Percentiles rank a stretch among this genome's conserved stretches.
Conservation (phyloP, 2,888 invertebrate species). For the Crematogaster levior region DNA sequence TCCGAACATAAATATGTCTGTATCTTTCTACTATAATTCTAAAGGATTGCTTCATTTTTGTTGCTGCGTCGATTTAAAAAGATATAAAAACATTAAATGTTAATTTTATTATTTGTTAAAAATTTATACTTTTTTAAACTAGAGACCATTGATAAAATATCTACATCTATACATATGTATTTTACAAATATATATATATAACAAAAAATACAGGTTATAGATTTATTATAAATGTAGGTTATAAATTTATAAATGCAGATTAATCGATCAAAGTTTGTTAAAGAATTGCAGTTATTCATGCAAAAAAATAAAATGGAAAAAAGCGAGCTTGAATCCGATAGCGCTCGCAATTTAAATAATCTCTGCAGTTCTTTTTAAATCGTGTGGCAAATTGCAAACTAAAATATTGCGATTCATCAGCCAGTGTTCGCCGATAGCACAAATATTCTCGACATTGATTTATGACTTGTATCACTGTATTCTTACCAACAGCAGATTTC, state of each 20-base stretch:
- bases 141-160: not conserved
- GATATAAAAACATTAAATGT: not conserved
- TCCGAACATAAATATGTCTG: not conserved
- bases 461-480: slow-evolving; percentile 51
- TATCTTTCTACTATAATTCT: not conserved
- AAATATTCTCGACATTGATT: slow-evolving; percentile 57
- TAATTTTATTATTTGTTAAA: not conserved
- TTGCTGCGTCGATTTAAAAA: not conserved
- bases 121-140: not conserved
- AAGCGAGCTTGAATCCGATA: not conserved
- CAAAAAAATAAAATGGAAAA: not conserved
- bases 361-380: slow-evolving; percentile 19
- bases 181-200: no score
- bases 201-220: no score
- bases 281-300: not conserved
- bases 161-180: not conserved
- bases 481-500: slow-evolving; percentile 48
- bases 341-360: slow-evolving; percentile 26
- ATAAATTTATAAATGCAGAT: slow-evolving; percentile 14
- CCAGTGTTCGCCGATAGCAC: slow-evolving; percentile 39
- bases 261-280: not conserved
- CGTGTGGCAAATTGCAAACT: slow-evolving; percentile 30
- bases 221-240: not conserved
- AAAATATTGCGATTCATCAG: slow-evolving; percentile 60
- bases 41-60: not conserved